These are phyloP conservation scores for Ictalurus punctatus DNA, from an alignment of 2,113 vertebrate species.

Conservation along the genomic window DNA sequence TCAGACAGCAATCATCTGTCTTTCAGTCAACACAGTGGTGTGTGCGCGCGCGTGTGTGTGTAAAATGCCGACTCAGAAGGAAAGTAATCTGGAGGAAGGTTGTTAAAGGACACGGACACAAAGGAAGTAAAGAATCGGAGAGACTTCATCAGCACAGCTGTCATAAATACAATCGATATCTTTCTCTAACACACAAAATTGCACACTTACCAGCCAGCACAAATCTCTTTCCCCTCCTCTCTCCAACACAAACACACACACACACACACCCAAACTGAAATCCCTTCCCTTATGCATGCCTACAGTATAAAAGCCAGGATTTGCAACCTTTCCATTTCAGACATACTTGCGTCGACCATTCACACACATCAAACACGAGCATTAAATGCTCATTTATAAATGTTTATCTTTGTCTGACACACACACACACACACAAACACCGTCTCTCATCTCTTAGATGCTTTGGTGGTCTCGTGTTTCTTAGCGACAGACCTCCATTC, in stretches of 20 bases:
- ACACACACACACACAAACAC: constrained; percentile 31
- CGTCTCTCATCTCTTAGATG: constrained; percentile 8
- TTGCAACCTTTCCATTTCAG: background rate
- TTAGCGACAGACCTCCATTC: constrained; percentile 42
- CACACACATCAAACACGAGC: constrained; percentile 1
- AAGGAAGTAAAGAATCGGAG: constrained; percentile 35
- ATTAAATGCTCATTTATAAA: constrained; percentile 20
- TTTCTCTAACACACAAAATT: constrained; percentile 20
- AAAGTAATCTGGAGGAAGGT: constrained; percentile 40
- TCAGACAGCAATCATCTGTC: constrained; percentile 42
- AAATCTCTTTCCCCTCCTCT: background rate
- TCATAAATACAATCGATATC: constrained; percentile 39
- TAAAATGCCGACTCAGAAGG: constrained; percentile 45
- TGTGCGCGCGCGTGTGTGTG: constrained; percentile 6
- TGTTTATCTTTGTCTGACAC: constrained; percentile 16
- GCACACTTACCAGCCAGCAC: constrained; percentile 30
- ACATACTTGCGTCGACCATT: background rate
- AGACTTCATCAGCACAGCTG: constrained; percentile 39
- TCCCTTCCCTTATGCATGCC: background rate
- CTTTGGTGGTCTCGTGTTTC: constrained; percentile 36
- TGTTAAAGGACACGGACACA: constrained; percentile 44
- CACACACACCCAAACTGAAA: constrained; percentile 29
- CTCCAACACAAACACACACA: constrained; percentile 11
- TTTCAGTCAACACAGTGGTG: constrained; percentile 14
- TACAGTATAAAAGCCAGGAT: background rate